Evolutionary conservation across 2,113 vertebrate species (phyloP).

Genomic region (Nesospiza acunhae): DNA sequence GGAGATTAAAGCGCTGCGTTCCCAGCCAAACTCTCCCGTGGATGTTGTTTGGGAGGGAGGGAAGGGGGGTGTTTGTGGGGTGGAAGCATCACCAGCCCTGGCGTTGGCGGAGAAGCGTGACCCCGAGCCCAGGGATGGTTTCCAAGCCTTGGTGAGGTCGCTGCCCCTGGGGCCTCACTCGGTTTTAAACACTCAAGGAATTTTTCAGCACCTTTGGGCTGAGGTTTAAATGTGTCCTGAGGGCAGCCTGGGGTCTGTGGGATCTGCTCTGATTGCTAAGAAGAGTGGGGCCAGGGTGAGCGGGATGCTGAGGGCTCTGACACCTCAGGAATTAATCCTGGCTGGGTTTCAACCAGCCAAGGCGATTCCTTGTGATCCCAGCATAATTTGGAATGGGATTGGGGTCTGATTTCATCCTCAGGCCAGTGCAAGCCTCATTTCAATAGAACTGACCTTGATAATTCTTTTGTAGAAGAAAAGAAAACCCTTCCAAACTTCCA

Average conservation of each 20-base stretch:
- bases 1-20: constrained; percentile 71
- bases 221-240: not conserved
- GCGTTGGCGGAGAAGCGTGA: rapidly evolving
- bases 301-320: not conserved
- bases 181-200: rapidly evolving
- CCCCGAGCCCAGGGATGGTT: not conserved
- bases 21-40: constrained; percentile 59
- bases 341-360: too few species aligned
- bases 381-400: rapidly evolving
- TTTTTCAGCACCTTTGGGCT: not conserved
- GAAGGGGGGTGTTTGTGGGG: not conserved
- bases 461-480: not conserved
- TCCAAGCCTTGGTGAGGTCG: not conserved
- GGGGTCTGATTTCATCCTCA: not conserved
- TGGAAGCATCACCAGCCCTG: not conserved
- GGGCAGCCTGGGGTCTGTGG: not conserved
- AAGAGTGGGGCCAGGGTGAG: not conserved
- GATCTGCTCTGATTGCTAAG: not conserved
- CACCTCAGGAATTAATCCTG: not conserved
- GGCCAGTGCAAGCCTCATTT: not conserved
- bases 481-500: not conserved
- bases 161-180: not conserved
- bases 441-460: not conserved
- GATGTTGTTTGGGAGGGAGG: constrained; percentile 42
- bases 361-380: not conserved